Conservation (phyloP, 1,140 invertebrate genomes). For the Gryllus bimaculatus region DNA sequence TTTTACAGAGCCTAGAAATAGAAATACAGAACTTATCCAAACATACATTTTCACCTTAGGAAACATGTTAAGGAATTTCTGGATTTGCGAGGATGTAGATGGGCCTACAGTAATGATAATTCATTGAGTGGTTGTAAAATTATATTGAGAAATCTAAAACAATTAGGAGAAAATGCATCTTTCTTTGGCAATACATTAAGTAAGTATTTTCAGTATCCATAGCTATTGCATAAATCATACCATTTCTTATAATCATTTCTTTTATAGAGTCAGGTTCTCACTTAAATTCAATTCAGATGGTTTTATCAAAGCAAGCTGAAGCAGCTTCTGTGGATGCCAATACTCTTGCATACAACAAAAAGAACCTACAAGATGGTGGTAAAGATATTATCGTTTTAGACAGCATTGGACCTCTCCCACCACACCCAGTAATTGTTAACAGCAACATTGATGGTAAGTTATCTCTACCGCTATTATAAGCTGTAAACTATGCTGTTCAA, state of each 20-base stretch:
- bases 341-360: conserved; percentile 43
- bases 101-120: conserved; percentile 43
- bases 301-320: conserved; percentile 47
- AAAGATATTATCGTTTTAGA: conserved; percentile 44
- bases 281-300: conserved; percentile 49
- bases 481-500: neutral
- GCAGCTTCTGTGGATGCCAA: conserved; percentile 52
- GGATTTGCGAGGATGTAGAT: conserved; percentile 46
- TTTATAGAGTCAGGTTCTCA: conserved; percentile 46
- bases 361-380: conserved; percentile 43
- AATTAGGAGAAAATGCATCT: conserved; percentile 48
- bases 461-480: neutral
- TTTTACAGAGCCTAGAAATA: too few species aligned
- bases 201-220: conserved; percentile 26
- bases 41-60: conserved; percentile 33
- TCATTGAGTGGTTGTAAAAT: conserved; percentile 45
- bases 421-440: conserved; percentile 49
- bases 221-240: neutral
- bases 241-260: conserved; percentile 15
- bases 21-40: too few species aligned
- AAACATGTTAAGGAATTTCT: conserved; percentile 45
- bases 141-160: conserved; percentile 43
- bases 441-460: conserved; percentile 40
- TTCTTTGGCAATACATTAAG: conserved; percentile 50
- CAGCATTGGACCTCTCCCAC: conserved; percentile 49